Evolutionary conservation across 2,888 invertebrate genomes (phyloP).

Genomic region (Tachina fera): DNA sequence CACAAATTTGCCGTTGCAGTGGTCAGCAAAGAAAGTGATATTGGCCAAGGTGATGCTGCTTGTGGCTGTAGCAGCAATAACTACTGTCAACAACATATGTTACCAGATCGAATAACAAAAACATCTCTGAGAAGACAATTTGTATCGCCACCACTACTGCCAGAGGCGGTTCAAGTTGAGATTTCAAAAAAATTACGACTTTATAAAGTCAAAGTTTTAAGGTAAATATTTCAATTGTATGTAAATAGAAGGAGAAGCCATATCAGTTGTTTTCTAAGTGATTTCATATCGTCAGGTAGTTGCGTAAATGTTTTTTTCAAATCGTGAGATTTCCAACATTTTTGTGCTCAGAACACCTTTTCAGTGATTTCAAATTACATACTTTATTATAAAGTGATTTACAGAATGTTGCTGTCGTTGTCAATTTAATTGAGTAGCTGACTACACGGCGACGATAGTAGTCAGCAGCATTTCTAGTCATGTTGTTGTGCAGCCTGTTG

Average conservation of each 20-base stretch:
- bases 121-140: not conserved
- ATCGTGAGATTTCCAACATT: too few relatives aligned
- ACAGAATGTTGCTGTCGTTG: too few relatives aligned
- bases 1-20: not conserved
- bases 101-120: not conserved
- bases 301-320: too few relatives aligned
- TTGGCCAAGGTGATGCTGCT: not conserved
- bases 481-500: too few relatives aligned
- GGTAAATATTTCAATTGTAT: constrained; percentile 11
- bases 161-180: constrained; percentile 17
- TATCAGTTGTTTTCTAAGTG: not conserved
- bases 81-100: constrained; percentile 19
- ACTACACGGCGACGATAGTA: too few relatives aligned
- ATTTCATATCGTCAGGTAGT: too few relatives aligned
- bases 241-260: not conserved
- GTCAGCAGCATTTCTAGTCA: too few relatives aligned
- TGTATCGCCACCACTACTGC: constrained; percentile 29
- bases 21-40: constrained; percentile 7
- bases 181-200: constrained; percentile 25
- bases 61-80: not conserved
- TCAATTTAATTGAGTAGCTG: too few relatives aligned
- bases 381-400: too few relatives aligned
- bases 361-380: too few relatives aligned
- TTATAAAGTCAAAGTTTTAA: constrained; percentile 33
- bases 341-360: too few relatives aligned